Evolutionary conservation across 1,140 invertebrate species (phyloP), one percentile per base, ranked within the genome.

Genomic region (Euwallacea similis): DNA sequence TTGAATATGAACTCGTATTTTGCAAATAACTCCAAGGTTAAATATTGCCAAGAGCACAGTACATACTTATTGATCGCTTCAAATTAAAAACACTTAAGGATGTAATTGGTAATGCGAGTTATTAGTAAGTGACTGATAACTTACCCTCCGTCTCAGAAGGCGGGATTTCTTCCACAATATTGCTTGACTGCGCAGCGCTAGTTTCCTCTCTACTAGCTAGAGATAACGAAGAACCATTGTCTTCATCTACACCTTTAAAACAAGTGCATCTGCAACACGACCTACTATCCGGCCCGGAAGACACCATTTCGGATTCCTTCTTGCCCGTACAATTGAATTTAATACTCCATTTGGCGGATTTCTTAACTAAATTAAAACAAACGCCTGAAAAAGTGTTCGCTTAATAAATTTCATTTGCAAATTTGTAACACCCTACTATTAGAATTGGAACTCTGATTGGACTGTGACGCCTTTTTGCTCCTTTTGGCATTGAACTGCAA

Each of bases 191-290:
- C 21, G 47, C 47, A 6, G 13, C 6, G 47, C 13, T 50, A 50
- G 47, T 10, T 50, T 11, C 47, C 13, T 50, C 10, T 11, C 47
- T 50, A 13, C 10, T 10, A 13, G 13, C 6, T 13, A 50, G 2
- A 50, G 47, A 13, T 11, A 50, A 2, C 13, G 10, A 50, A 50
- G 10, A 11, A 50, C 13, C 10, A 11, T 50, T 11, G 10, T 11
- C 82, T 70, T 86, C 84, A 21, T 87, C 85, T 0, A 86, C 87
- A 69, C 86, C 81, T 69, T 85, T 81, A 74, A 88, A 88, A 44
- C 87, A 85, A 7, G 87, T 89, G 75, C 88, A 89, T 64, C 88
- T 83, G 75, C 88, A 89, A 75, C 87, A 81, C 80, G 82, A 77
- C 82, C 78, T 72, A 83, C 82, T 78, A 76, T 73, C 75, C 81